Conservation (phyloP, 2,113 vertebrate genomes). For the Emydura subglobosa region DNA sequence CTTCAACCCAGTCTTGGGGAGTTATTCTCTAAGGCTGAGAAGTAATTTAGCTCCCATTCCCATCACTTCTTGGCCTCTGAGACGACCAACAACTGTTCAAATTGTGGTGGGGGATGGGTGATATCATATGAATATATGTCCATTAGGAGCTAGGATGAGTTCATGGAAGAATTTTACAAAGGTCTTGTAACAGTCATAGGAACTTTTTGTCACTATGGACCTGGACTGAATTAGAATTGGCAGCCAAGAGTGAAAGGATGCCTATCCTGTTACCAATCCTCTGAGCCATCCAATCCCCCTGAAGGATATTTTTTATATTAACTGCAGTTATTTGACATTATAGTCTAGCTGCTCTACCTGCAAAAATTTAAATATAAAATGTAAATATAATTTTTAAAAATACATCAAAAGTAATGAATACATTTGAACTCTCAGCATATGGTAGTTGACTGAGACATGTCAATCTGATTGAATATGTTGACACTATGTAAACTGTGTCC, state of each 20-base stretch:
- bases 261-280: fast-evolving
- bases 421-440: neutral
- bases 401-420: neutral
- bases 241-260: neutral
- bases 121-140: neutral
- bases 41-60: constrained; percentile 53
- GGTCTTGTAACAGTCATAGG: neutral
- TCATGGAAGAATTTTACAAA: neutral
- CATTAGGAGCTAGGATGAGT: neutral
- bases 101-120: neutral
- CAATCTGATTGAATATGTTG: fast-evolving
- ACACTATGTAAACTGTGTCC: fast-evolving
- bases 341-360: neutral
- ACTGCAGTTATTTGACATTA: neutral
- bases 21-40: constrained; percentile 54
- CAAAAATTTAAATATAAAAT: neutral
- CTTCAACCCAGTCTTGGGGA: constrained; percentile 54
- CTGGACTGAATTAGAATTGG: constrained; percentile 11
- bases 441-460: neutral
- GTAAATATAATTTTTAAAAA: neutral
- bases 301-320: constrained; percentile 19
- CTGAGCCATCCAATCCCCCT: neutral
- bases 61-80: constrained; percentile 64
- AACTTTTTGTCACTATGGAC: constrained; percentile 20
- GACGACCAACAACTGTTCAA: constrained; percentile 1